phyloP scores from a whole-genome alignment of 1,140 invertebrate genomes.

The Melipona quadrifasciata region DNA sequence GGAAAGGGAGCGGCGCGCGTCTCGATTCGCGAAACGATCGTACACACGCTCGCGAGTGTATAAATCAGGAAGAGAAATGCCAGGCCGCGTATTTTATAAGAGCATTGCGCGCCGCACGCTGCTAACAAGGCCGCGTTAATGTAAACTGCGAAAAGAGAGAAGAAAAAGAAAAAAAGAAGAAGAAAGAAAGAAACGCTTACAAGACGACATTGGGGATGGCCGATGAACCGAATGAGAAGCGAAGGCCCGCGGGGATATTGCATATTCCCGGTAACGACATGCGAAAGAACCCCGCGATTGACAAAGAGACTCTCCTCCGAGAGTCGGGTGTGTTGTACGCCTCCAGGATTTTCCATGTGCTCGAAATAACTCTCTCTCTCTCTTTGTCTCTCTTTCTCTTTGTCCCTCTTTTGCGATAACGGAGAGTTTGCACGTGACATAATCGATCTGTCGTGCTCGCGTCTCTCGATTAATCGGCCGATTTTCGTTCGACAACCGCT shows the following conservation, averaged over 20 bases:
- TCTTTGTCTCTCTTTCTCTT: neutral
- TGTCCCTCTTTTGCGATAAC: neutral
- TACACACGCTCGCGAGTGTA: conserved; percentile 26
- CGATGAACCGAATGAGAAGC: neutral
- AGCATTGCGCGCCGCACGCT: conserved; percentile 9
- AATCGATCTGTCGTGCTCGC: neutral
- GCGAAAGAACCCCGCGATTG: conserved; percentile 23
- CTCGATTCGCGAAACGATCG: neutral
- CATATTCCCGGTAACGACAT: conserved; percentile 37
- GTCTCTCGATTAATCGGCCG: neutral
- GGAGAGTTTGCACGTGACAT: neutral
- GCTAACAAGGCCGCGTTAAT: conserved; percentile 48
- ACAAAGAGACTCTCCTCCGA: conserved; percentile 2
- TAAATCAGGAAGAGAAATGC: conserved; percentile 39
- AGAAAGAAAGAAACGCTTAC: neutral
- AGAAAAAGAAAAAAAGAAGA: neutral
- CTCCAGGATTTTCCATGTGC: neutral
- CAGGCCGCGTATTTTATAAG: conserved; percentile 27
- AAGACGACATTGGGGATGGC: neutral
- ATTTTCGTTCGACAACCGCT: neutral
- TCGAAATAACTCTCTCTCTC: neutral
- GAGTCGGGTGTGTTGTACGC: neutral
- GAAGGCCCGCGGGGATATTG: conserved; percentile 2
- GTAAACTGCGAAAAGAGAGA: neutral
- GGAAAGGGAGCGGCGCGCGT: neutral